Percentiles rank a stretch among this genome's conserved stretches.
Evolutionary conservation across 2,888 invertebrate genomes (phyloP).

Genomic region (Noctua comes): DNA sequence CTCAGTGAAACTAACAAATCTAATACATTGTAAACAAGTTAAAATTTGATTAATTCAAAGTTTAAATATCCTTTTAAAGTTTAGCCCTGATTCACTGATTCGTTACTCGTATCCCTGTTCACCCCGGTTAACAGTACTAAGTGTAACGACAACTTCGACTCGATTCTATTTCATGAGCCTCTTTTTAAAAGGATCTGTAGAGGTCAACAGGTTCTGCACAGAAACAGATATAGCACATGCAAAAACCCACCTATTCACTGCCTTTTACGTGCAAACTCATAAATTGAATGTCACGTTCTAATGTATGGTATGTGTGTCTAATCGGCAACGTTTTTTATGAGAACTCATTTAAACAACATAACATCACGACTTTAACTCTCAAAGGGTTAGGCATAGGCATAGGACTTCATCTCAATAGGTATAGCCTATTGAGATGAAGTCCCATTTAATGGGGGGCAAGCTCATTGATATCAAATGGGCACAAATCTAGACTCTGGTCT

Average conservation of each 20-base stretch:
- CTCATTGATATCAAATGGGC: not conserved
- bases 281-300: slow-evolving; percentile 29
- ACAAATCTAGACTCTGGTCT: not conserved
- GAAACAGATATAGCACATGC: slow-evolving; percentile 22
- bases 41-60: not conserved
- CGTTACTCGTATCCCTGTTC: not conserved
- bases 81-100: not conserved
- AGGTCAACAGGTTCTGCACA: slow-evolving; percentile 40
- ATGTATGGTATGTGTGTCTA: slow-evolving; percentile 13
- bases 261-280: slow-evolving; percentile 39
- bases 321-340: slow-evolving; percentile 26
- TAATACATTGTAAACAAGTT: not conserved
- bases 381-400: not conserved
- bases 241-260: slow-evolving; percentile 25
- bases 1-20: not conserved
- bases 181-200: slow-evolving; percentile 17
- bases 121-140: not conserved
- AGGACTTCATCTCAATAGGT: not conserved
- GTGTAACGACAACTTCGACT: not conserved
- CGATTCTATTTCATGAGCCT: slow-evolving; percentile 1
- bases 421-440: not conserved
- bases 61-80: not conserved
- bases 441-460: not conserved
- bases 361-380: too few species aligned
- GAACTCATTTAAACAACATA: not conserved